Percentiles rank a stretch among this genome's conserved stretches.
Evolutionary conservation across 2,797 vertebrate species (phyloP).

Genomic region (Acomys russatus): DNA sequence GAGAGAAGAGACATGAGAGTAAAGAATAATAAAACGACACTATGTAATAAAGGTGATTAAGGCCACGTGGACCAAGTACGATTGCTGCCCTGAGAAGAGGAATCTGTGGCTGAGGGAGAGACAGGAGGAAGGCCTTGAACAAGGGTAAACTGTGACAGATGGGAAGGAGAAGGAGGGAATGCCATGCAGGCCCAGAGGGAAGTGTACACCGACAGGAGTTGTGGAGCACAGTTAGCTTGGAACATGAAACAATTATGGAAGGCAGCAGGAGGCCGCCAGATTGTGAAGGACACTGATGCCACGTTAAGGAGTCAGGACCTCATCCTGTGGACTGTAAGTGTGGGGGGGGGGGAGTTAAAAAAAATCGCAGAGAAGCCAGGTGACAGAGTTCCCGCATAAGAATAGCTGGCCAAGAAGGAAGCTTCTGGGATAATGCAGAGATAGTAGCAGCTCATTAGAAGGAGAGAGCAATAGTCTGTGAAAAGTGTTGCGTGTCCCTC

Average conservation of each 20-base stretch:
- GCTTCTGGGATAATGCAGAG: not conserved
- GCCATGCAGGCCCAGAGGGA: constrained; percentile 55
- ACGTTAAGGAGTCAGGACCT: not conserved
- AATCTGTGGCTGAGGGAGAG: constrained; percentile 53
- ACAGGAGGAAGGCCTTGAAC: constrained; percentile 56
- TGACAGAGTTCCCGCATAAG: not conserved
- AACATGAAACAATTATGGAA: constrained; percentile 75
- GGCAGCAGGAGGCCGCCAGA: constrained; percentile 59
- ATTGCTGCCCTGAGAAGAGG: constrained; percentile 30
- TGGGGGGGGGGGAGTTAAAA: not conserved
- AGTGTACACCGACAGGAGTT: constrained; percentile 63
- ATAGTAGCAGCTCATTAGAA: not conserved
- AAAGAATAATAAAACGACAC: constrained; percentile 64
- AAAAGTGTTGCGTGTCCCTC: not conserved
- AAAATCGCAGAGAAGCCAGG: not conserved
- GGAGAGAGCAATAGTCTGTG: not conserved
- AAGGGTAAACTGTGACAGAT: constrained; percentile 72
- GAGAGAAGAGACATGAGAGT: constrained; percentile 51
- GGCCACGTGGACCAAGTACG: not conserved
- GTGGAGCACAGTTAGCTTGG: constrained; percentile 61
- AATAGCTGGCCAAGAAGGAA: fast-evolving
- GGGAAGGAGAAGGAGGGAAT: constrained; percentile 53
- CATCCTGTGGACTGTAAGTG: not conserved
- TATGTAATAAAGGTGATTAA: constrained; percentile 38
- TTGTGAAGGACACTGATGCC: constrained; percentile 67